Base-by-base conservation (phyloP, 2,113 vertebrate species). In the Tychaedon coryphoeus region DNA sequence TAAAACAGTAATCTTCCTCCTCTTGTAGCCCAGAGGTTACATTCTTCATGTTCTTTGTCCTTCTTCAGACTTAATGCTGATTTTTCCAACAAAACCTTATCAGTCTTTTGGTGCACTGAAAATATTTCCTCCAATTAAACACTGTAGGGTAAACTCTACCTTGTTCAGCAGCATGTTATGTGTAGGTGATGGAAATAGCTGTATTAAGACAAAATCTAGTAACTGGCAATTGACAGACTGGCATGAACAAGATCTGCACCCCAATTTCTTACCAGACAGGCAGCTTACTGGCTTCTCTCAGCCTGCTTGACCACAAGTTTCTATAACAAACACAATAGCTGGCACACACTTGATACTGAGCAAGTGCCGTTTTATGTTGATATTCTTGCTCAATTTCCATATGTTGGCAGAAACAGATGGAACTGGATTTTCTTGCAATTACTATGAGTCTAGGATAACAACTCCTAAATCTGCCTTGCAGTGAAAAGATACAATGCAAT, bases 371-470 rank as follows among this genome's bases (percentile, higher is more conserved):
- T 94, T 90, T 67, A 60, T 92, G 90, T 94, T 95, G 91, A 86
- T 95, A 93, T 84, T 93, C 88, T 96, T 72, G 90, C 94, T 96
- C 91, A 93, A 80, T 86, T 96, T 95, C 96, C 85, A 65, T 90
- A 86, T 90, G 88, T 71, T 96, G 88, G 85, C 88, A 93, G 88
- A 96, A 96, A 96, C 82, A 96, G 93, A 96, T 95, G 90, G 82
- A 92, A 95, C 75, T 75, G 92, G 90, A 95, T 97, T 96, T 97
- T 92, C 93, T 86, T 90, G 71, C 72, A 94, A 94, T 95, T 97
- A 90, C 60, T 92, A 2, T 86, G 64, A 94, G 82, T 86, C 85
- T 96, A 90, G 78, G 69, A 77, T 92, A 95, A 93, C 93, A 94
- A 48, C 56, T 71, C 56, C 57, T 80, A 96, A 93, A 84, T 95